Percentiles rank a stretch among this genome's conserved stretches.
Evolutionary conservation across 2,888 invertebrate species (phyloP).

Genomic region (Anthophora plumipes): DNA sequence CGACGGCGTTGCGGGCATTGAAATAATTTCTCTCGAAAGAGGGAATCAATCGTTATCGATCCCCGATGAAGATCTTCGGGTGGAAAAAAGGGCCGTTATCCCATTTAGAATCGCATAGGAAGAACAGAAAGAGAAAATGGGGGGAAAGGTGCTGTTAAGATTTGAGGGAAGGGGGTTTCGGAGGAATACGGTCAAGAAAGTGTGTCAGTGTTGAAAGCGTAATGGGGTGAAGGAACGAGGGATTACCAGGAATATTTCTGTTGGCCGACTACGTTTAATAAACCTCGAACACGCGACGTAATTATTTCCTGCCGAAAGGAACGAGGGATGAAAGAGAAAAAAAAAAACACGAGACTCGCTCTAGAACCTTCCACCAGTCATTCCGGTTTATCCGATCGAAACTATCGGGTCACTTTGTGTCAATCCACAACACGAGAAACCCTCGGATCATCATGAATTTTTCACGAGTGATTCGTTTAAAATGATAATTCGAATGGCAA

Average conservation of each 20-base stretch:
- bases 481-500: background rate
- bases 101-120: background rate
- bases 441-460: background rate
- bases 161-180: background rate
- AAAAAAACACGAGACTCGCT: background rate
- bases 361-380: background rate
- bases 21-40: slow-evolving; percentile 23
- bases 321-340: background rate
- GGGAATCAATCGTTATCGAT: background rate
- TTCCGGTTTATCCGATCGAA: slow-evolving; percentile 15
- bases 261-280: slow-evolving; percentile 37
- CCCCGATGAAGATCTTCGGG: background rate
- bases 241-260: slow-evolving; percentile 39
- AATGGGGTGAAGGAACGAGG: slow-evolving; percentile 37
- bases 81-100: background rate
- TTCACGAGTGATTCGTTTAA: background rate
- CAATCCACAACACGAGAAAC: background rate
- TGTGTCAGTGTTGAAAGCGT: slow-evolving; percentile 54
- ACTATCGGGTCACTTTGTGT: background rate
- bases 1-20: slow-evolving; percentile 24
- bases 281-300: slow-evolving; percentile 52
- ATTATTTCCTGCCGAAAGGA: slow-evolving; percentile 28
- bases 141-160: too few species aligned
- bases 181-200: slow-evolving; percentile 35
- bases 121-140: too few species aligned